Evolutionary conservation across 2,888 invertebrate genomes (phyloP), one percentile per base, ranked within the genome.

Genomic region (Oegoconia quadripuncta): DNA sequence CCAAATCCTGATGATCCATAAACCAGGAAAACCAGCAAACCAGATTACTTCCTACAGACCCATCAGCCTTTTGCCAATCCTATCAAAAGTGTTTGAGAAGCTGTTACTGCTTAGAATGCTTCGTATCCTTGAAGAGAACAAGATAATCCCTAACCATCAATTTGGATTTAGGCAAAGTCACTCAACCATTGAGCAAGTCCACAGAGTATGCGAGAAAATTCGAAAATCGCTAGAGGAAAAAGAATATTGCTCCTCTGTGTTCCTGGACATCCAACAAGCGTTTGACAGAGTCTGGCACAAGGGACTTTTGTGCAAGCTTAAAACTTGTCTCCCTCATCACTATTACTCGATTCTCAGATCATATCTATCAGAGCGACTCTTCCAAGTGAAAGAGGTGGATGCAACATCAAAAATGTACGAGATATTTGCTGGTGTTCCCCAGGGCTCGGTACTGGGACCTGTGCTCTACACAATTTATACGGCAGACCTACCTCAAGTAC

Each of bases 271-370:
- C 12, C 42, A 48, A 7, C 51, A 51, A n/a, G 55, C 55, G 1
- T 56, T 59, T 27, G 55, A 54, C 27, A 35, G 35, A 14, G 54
- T 59, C 0, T 56, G 53, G 55, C 51, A 55, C 28, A 34, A 46
- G 9, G 52, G 51, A 0, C 32, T 52, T 0, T 30, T 52, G 0
- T 52, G 13, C 11, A 53, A 55, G 29, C 42, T 53, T 18, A 53
- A 50, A 37, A 25, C 2, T 1, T 2, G 2, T 2, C 22, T 54
- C 1, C 47, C 52, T 9, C 23, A 44, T 22, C 34, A 9, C 7
- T 41, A 33, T 12, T 46, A 37, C 17, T 0, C 1, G 0, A 2
- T 55, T 0, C 5, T 52, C 1, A 29, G 39, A 13, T 52, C 48
- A 0, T 51, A 50, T 23, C 17, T 51, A 8, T 5, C 17, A 11